A percentile compares a stretch with the other conserved stretches of the same genome.
phyloP scores from a whole-genome alignment of 2,888 invertebrate genomes.

The Scaptomyza reducta region DNA sequence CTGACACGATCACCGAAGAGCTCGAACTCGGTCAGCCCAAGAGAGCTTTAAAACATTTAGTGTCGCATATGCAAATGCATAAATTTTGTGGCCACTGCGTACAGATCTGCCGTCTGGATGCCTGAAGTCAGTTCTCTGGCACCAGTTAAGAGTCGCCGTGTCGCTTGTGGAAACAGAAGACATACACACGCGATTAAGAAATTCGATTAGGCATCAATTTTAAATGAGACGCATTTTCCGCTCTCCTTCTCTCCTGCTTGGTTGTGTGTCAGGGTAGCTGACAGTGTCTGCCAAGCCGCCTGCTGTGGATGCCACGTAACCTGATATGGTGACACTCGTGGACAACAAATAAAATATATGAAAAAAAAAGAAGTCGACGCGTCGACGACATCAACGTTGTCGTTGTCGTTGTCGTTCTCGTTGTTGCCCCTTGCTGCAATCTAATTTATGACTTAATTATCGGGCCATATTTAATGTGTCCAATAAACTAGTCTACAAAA shows the following conservation, averaged over 20 bases:
- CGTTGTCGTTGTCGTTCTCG: conserved; percentile 31
- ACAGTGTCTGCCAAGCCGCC: conserved; percentile 48
- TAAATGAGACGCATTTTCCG: conserved; percentile 76
- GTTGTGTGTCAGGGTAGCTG: conserved; percentile 8
- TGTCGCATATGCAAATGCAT: conserved; percentile 77
- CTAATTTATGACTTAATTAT: conserved; percentile 85
- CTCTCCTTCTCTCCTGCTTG: background rate
- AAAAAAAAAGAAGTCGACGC: conserved; percentile 17
- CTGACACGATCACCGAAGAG: conserved; percentile 71
- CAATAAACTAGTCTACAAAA: conserved; percentile 86
- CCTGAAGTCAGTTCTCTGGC: too few relatives aligned
- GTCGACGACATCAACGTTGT: conserved; percentile 17
- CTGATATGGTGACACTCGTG: conserved; percentile 78
- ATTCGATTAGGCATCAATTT: conserved; percentile 83
- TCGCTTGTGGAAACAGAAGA: conserved; percentile 51
- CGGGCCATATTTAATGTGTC: conserved; percentile 84
- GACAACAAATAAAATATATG: conserved; percentile 20
- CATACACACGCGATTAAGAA: conserved; percentile 82
- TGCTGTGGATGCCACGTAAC: conserved; percentile 76
- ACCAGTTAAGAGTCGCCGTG: conserved; percentile 3
- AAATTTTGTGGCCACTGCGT: conserved; percentile 52
- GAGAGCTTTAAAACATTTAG: conserved; percentile 70
- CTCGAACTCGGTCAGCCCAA: background rate
- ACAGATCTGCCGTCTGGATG: conserved; percentile 15
- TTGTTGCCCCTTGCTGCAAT: conserved; percentile 65